Evolutionary conservation across 64 coral and sea anemone species (phyloP).

Genomic region (Montipora efflorescens): DNA sequence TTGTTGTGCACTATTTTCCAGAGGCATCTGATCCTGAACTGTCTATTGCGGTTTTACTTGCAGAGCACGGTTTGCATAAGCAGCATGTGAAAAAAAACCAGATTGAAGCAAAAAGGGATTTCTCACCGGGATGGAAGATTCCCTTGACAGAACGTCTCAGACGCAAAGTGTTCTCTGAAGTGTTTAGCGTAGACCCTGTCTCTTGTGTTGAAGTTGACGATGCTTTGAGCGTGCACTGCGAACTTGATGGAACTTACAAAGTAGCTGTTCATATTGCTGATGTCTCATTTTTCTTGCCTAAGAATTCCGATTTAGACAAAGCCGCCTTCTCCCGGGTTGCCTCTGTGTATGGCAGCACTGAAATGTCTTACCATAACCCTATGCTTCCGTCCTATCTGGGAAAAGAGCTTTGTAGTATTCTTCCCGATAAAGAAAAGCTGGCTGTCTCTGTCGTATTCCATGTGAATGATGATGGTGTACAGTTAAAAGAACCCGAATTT

Average conservation of each 20-base stretch:
- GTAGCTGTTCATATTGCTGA: constrained; percentile 90
- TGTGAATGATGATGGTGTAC: constrained; percentile 67
- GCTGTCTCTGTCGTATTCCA: constrained; percentile 79
- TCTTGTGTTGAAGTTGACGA: constrained; percentile 84
- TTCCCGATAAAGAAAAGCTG: constrained; percentile 76
- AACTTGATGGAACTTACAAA: constrained; percentile 22
- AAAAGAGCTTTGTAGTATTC: constrained; percentile 75
- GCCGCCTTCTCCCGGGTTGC: constrained; percentile 62
- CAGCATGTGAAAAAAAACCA: constrained; percentile 44
- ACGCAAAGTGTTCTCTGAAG: neutral
- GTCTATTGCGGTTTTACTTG: constrained; percentile 70
- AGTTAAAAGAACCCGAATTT: constrained; percentile 57
- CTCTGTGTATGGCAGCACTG: constrained; percentile 69
- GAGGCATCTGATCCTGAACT: constrained; percentile 36
- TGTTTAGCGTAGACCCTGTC: constrained; percentile 49
- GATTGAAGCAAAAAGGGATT: constrained; percentile 54
- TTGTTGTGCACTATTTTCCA: constrained; percentile 79
- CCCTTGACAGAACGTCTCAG: constrained; percentile 66
- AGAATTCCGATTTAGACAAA: constrained; percentile 67
- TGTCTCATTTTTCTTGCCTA: constrained; percentile 84
- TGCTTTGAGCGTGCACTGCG: constrained; percentile 72
- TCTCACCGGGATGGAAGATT: constrained; percentile 68
- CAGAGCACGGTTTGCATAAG: constrained; percentile 74
- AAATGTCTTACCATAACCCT: constrained; percentile 5
- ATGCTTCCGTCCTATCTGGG: constrained; percentile 67